Base-by-base conservation (phyloP, 2,797 vertebrate genomes). In the Myiothlypis chrysogaster region DNA sequence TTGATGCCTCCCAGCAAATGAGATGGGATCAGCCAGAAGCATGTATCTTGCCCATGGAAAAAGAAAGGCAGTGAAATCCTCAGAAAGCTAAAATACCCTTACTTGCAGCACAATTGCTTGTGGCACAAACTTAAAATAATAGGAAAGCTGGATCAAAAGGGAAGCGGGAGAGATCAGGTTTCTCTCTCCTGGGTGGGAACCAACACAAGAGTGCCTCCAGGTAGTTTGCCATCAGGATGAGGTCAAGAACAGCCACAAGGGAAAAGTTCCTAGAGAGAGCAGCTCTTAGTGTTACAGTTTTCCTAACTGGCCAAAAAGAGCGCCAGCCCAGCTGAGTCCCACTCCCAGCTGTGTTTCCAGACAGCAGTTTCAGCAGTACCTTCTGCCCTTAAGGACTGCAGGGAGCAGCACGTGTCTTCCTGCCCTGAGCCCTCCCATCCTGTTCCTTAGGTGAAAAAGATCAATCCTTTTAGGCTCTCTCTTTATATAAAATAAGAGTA, bases 111-210 rank as follows among this genome's bases (percentile, higher is more conserved):
- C 14, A n/a, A 52, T 30, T 57, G 46, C 53, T 89, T 50, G 52
- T 1, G 8, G 53, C 47, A 61, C 8, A 56, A 57, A 61, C 56
- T 65, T 63, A 41, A 68, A 94, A 86, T 50, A 68, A 83, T 14
- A 86, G 59, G 66, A 66, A 86, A 88, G 19, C 28, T 28, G 35
- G 55, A 94, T 85, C 50, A 78, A 92, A 85, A 80, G 50, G n/a
- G 49, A 83, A 88, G 34, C n/a, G 53, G 78, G 35, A 69, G 70
- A 79, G 66, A 91, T 25, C 1, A 1, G 7, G 6, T 84, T 93
- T 88, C 66, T 76, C 56, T 64, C 35, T 87, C 41, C 56, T 50
- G 37, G 60, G 20, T 80, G 61, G 79, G 50, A 93, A 91, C 6
- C 44, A 59, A 68, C 19, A 56, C 44, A 23, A 11, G 27, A 65